A percentile compares a stretch with the other conserved stretches of the same genome.
phyloP scores from a whole-genome alignment of 2,113 vertebrate species.

The Dromiciops gliroides region DNA sequence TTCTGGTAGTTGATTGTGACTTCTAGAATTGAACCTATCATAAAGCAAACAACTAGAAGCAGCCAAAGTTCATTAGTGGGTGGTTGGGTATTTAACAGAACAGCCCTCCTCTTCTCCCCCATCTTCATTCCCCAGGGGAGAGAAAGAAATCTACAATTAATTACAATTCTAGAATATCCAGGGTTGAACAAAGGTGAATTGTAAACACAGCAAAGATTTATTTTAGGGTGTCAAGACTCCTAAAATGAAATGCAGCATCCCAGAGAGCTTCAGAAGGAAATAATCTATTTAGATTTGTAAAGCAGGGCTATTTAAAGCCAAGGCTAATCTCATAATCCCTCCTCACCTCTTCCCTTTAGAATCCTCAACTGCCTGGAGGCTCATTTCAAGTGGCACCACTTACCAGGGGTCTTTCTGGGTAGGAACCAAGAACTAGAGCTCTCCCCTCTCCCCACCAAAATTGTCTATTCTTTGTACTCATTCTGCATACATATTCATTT shows the following conservation, averaged over 20 bases:
- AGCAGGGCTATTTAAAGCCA: not conserved
- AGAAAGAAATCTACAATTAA: not conserved
- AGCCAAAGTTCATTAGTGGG: not conserved
- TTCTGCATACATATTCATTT: not conserved
- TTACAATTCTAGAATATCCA: not conserved
- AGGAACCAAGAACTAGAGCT: not conserved
- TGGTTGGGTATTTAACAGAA: not conserved
- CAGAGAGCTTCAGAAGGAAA: not conserved
- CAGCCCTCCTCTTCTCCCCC: conserved; percentile 63
- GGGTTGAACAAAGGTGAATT: not conserved
- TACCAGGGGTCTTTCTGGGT: not conserved
- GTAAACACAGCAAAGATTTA: not conserved
- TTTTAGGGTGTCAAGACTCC: not conserved
- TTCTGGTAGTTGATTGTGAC: not conserved
- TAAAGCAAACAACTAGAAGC: not conserved
- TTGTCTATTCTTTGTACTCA: not conserved
- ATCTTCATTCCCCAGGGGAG: conserved; percentile 16
- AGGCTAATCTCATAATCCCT: conserved; percentile 2
- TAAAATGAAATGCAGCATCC: not conserved
- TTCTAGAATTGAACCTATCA: not conserved
- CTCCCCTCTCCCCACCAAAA: not conserved
- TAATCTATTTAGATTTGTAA: not conserved
- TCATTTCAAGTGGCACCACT: not conserved
- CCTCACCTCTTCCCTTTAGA: not conserved
- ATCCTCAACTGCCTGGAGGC: not conserved